A percentile compares a stretch with the other conserved stretches of the same genome.
phyloP scores from a whole-genome alignment of 2,797 vertebrate species.

The Hypotaenidia philippensis region DNA sequence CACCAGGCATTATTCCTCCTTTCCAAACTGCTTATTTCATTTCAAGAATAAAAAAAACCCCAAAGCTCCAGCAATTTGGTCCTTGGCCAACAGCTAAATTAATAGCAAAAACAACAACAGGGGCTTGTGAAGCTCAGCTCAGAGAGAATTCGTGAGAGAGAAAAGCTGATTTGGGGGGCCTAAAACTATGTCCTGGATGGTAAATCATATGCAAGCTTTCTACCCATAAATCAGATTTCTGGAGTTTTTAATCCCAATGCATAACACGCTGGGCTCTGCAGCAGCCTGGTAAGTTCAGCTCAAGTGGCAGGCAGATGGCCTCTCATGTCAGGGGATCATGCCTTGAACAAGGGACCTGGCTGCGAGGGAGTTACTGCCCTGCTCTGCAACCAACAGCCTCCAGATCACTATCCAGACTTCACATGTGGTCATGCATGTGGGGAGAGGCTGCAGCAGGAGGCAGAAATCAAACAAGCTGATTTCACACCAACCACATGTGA shows the following conservation, averaged over 20 bases:
- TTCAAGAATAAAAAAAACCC: conserved; percentile 6
- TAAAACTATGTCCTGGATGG: background rate
- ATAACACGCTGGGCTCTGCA: background rate
- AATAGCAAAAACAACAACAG: conserved; percentile 69
- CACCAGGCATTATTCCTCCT: background rate
- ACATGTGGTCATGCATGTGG: background rate
- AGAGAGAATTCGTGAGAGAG: conserved; percentile 23
- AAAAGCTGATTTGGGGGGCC: background rate
- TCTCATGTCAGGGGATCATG: background rate
- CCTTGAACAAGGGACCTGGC: background rate
- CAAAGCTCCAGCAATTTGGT: conserved; percentile 55
- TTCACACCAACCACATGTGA: background rate
- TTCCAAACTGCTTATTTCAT: conserved; percentile 45
- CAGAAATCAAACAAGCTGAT: background rate
- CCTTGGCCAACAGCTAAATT: conserved; percentile 15
- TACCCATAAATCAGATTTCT: conserved; percentile 5
- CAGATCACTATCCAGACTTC: background rate
- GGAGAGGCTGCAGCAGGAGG: background rate
- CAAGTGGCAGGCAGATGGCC: background rate
- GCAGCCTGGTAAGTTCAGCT: background rate
- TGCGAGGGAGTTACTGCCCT: rapidly evolving
- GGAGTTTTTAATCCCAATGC: background rate
- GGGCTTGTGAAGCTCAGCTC: conserved; percentile 39
- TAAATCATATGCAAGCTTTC: conserved; percentile 16
- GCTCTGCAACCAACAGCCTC: background rate